These are phyloP conservation scores for Scytalopus superciliaris DNA, from an alignment of 2,113 vertebrate genomes.

Conservation along the genomic window DNA sequence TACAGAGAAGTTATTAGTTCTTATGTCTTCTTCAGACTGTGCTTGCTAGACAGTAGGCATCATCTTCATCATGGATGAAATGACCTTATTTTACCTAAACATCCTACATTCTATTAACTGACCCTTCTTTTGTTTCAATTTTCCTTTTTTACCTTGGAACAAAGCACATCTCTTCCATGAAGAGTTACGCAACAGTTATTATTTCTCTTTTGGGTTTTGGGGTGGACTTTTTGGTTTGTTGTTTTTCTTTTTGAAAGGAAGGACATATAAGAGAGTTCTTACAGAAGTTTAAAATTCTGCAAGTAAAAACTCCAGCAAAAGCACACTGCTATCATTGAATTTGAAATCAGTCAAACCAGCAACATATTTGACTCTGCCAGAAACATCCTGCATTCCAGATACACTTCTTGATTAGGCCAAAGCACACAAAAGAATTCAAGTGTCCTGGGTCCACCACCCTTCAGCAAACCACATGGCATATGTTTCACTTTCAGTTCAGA, in stretches of 20 bases:
- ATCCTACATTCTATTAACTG: slow-evolving; percentile 10
- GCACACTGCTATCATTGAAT: not conserved
- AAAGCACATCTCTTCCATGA: not conserved
- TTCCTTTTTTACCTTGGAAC: not conserved
- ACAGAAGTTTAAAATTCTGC: not conserved
- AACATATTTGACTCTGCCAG: not conserved
- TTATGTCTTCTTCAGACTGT: slow-evolving; percentile 34
- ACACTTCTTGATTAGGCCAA: not conserved
- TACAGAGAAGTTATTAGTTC: slow-evolving; percentile 52
- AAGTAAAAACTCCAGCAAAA: not conserved
- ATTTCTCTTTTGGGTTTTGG: not conserved
- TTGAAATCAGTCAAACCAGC: not conserved
- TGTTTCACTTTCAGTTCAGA: not conserved
- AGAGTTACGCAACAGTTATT: not conserved
- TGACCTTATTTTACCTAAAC: slow-evolving; percentile 20
- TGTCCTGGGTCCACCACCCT: not conserved
- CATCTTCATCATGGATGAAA: slow-evolving; percentile 10
- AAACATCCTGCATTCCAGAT: not conserved
- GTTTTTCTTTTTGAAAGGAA: not conserved
- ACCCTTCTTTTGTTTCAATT: not conserved
- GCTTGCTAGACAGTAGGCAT: slow-evolving; percentile 1
- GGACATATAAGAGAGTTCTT: not conserved
- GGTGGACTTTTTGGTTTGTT: not conserved
- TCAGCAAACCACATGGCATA: not conserved
- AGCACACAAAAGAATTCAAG: not conserved